These are phyloP conservation scores for Ylistrum balloti DNA, from an alignment of 1,140 invertebrate species.

Conservation along the genomic window DNA sequence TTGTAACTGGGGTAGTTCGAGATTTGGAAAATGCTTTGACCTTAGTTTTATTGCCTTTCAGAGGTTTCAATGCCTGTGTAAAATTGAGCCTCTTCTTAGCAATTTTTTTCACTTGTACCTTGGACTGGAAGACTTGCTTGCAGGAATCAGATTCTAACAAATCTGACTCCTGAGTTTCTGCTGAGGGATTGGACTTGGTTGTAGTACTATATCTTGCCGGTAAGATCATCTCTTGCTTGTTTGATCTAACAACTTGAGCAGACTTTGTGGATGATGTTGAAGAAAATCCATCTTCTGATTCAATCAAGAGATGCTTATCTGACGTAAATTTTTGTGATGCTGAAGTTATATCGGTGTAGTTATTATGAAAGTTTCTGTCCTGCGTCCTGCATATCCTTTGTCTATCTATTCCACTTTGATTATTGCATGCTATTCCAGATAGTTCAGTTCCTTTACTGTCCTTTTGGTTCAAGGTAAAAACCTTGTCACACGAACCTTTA, in stretches of 20 bases:
- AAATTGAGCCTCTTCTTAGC: neutral
- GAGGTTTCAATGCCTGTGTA: constrained; percentile 3
- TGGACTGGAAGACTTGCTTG: neutral
- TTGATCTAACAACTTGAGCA: neutral
- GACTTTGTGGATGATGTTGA: neutral
- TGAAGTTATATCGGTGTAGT: neutral
- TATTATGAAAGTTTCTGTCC: neutral
- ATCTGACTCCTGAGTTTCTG: neutral
- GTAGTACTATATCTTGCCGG: neutral
- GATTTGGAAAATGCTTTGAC: neutral
- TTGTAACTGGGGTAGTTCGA: neutral
- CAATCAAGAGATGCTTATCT: neutral
- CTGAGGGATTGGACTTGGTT: neutral
- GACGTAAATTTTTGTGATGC: neutral
- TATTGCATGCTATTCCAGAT: neutral
- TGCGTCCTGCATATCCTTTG: neutral
- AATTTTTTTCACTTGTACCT: neutral
- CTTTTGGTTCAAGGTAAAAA: neutral
- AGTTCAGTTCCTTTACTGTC: neutral
- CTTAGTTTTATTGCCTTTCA: neutral
- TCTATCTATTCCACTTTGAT: neutral
- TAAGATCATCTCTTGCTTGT: neutral
- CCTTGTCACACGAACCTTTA: neutral
- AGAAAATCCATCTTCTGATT: neutral
- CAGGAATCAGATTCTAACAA: neutral